Evolutionary conservation across 2,888 invertebrate species (phyloP).

Genomic region (Camponotus fellah): DNA sequence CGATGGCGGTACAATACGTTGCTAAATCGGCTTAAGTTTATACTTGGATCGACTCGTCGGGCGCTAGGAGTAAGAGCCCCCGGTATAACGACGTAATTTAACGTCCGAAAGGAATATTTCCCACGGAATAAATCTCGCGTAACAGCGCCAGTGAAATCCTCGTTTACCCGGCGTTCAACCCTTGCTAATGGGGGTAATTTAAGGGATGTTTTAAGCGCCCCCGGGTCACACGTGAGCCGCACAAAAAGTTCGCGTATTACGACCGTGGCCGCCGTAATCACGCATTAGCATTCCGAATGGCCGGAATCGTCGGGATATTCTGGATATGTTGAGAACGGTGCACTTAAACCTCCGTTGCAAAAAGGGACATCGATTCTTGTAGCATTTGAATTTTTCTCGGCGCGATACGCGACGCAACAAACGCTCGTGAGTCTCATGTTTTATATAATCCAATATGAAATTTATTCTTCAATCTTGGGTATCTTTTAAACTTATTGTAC

Average conservation of each 20-base stretch:
- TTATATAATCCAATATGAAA: not conserved
- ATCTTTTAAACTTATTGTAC: not conserved
- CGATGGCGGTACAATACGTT: constrained; percentile 60
- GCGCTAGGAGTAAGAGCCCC: constrained; percentile 26
- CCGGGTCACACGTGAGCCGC: constrained; percentile 80
- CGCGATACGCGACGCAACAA: constrained; percentile 43
- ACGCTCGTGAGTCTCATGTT: not conserved
- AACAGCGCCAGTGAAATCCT: constrained; percentile 83
- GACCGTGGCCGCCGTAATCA: constrained; percentile 81
- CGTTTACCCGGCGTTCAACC: constrained; percentile 84
- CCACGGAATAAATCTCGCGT: constrained; percentile 85
- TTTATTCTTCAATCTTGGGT: not conserved
- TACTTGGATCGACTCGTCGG: constrained; percentile 60
- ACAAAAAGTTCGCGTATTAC: constrained; percentile 84
- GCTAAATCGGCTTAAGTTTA: constrained; percentile 64
- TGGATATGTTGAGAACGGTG: constrained; percentile 61
- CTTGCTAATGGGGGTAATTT: constrained; percentile 85
- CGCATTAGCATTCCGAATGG: constrained; percentile 84
- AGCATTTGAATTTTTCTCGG: constrained; percentile 15
- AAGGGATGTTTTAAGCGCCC: constrained; percentile 85
- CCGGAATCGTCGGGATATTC: constrained; percentile 55
- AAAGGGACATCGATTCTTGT: constrained; percentile 29
- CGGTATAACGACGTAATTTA: constrained; percentile 77
- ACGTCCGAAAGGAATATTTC: constrained; percentile 83
- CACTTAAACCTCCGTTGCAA: constrained; percentile 60